phyloP scores from a whole-genome alignment of 2,888 invertebrate species.

The Doris montereyensis region DNA sequence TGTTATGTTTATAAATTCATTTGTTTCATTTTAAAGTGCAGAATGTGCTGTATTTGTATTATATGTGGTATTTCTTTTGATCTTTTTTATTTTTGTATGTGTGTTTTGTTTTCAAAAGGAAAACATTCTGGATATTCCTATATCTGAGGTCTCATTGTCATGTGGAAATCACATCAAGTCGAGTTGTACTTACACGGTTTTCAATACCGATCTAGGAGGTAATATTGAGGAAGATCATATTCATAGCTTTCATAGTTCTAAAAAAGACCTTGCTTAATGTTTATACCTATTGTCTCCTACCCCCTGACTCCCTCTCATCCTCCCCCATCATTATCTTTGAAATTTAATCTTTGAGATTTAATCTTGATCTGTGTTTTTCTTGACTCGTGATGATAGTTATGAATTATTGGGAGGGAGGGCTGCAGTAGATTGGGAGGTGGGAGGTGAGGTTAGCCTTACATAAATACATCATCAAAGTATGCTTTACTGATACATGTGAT shows the following conservation, averaged over 20 bases:
- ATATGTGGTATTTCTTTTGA: not conserved
- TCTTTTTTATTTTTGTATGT: slow-evolving; percentile 16
- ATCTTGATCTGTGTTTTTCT: too few relatives aligned
- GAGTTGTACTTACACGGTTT: slow-evolving; percentile 93
- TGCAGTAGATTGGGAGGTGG: too few relatives aligned
- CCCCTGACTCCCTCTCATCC: not conserved
- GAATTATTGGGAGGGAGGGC: too few relatives aligned
- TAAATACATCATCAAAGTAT: too few relatives aligned
- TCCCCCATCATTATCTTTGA: not conserved
- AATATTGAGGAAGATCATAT: slow-evolving; percentile 47
- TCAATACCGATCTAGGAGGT: slow-evolving; percentile 93
- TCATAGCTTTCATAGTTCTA: not conserved
- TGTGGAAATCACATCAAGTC: slow-evolving; percentile 96
- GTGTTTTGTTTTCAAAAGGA: slow-evolving; percentile 74
- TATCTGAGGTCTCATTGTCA: slow-evolving; percentile 89
- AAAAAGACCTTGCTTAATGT: not conserved
- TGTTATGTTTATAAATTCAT: too few relatives aligned
- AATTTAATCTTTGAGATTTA: not conserved
- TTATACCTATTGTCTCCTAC: too few relatives aligned
- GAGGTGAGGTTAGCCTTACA: too few relatives aligned
- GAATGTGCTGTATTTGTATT: too few relatives aligned
- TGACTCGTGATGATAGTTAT: too few relatives aligned
- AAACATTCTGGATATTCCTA: slow-evolving; percentile 86
- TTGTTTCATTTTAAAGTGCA: too few relatives aligned
- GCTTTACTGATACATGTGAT: too few relatives aligned